Evolutionary conservation across 2,113 vertebrate species (phyloP), one percentile per base, ranked within the genome.

Genomic region (Elanus axillaris): DNA sequence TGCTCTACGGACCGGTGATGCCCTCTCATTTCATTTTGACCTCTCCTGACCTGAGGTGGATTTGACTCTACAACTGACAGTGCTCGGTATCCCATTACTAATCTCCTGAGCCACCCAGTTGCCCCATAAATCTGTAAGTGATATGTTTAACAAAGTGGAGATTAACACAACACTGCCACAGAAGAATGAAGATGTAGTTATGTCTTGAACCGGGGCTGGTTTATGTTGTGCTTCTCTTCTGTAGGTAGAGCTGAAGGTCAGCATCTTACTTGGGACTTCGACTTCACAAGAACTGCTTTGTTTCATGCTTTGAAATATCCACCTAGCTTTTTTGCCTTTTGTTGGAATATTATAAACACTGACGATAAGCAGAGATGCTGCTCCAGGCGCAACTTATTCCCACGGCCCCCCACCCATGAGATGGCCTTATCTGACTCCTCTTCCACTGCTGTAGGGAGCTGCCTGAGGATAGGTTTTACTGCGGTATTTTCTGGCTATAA

Each of bases 21-120:
- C 83, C 83, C 48, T 94, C 63, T 45, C 36, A 10, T 79, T 82
- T 93, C 13, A 14, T 73, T 13, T 56, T 72, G 92, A 92, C 88
- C 95, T 56, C 60, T 59, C 32, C 66, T 90, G 92, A 71, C 92
- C 95, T 0, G 71, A 29, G 43, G 6, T 88, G 94, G 92, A 43
- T 93, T 94, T 88, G 75, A 29, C 59, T 88, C 58, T 53, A 11
- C 21, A 16, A 71, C 56, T 86, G 85, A 16, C 72, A 80, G 77
- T 14, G 71, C 82, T 92, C 58, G 5, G 67, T 50, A 92, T 95
- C 86, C 91, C 42, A 3, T 95, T 88, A 62, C 93, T 92, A 82
- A 97, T 90, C 94, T 63, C 36, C 90, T 29, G 75, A 95, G 86
- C 67, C 82, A 23, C 78, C 82, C 91, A 58, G 34, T 86, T 79